Base-by-base conservation (phyloP, 2,113 vertebrate genomes). In the Rana temporaria region DNA sequence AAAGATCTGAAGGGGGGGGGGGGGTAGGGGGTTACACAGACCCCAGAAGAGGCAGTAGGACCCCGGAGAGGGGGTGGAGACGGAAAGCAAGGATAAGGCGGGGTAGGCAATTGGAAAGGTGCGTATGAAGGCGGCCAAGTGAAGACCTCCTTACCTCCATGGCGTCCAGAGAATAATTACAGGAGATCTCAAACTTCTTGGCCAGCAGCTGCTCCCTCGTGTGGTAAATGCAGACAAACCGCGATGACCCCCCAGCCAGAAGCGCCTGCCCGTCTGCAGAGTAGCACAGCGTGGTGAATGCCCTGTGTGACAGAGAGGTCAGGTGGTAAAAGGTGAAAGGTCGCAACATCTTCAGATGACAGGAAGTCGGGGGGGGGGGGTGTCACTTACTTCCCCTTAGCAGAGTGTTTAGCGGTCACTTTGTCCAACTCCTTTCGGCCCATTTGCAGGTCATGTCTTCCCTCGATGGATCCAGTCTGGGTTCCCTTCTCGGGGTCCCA, bases 161-260 rank as follows among this genome's bases (percentile, higher is more conserved):
- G 26, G 26, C 26, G 3, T 30, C 26, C 26, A 30, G 26, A 30
- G 26, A 30, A 30, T 30, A 30, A 30, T 30, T 30, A 30, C 26
- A 30, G 3, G 26, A 30, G 26, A 30, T 30, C 3, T 30, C 26
- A 30, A 30, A 30, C 26, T 30, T 30, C 26, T 30, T 30, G 3
- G 26, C 88, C 60, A 99, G 95, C 85, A 99, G 94, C 90, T 98
- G 97, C 86, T 98, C 97, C 32, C 88, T 90, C 70, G 97, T 63
- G 0, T 96, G 96, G 89, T 99, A 99, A 85, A 99, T 97, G 89
- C 98, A 99, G 84, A 99, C 97, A 24, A 96, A 98, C 86, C 93
- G 97, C 84, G 98, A 99, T 87, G 95, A 92, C 4, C 98, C 98
- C 14, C 97, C 98, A 0, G 96, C 96, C 88, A 99, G 85, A 73